Conservation (phyloP, 1,140 invertebrate genomes). For the Megalopta genalis region DNA sequence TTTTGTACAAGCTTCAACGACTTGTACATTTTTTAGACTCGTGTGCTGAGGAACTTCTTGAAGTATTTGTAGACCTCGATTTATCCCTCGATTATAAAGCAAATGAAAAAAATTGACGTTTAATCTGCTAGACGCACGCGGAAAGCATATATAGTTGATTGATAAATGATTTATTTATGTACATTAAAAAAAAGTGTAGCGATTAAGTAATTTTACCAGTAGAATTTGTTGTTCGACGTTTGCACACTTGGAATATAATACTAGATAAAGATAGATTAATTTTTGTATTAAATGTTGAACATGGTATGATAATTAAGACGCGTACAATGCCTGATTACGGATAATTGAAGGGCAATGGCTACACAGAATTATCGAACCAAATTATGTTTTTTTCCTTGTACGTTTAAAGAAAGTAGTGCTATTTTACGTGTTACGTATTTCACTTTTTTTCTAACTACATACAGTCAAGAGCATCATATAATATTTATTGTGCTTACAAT, state of each 20-base stretch:
- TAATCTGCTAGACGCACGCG: conserved; percentile 39
- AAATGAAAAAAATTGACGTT: conserved; percentile 41
- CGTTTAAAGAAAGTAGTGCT: conserved; percentile 3
- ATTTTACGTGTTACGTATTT: conserved; percentile 10
- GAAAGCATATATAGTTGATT: conserved; percentile 48
- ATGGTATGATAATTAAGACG: conserved; percentile 14
- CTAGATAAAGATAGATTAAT: conserved; percentile 62
- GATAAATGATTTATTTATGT: conserved; percentile 65
- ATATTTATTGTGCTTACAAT: conserved; percentile 27
- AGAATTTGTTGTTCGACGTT: conserved; percentile 59
- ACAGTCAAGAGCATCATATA: conserved; percentile 1
- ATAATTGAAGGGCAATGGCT: conserved; percentile 22
- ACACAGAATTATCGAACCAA: conserved; percentile 18
- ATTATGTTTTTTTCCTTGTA: conserved; percentile 10
- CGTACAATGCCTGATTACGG: conserved; percentile 24
- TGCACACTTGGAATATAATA: conserved; percentile 49
- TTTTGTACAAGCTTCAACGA: conserved; percentile 43
- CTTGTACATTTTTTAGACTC: conserved; percentile 44
- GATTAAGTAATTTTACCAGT: conserved; percentile 63
- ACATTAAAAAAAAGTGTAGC: conserved; percentile 58
- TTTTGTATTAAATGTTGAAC: conserved; percentile 67
- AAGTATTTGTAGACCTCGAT: conserved; percentile 41
- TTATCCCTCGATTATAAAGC: conserved; percentile 16
- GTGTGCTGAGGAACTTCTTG: conserved; percentile 33
- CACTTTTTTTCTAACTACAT: conserved; percentile 15